These are phyloP conservation scores for Vimba vimba DNA, from an alignment of 2,113 vertebrate genomes.

Conservation along the genomic window DNA sequence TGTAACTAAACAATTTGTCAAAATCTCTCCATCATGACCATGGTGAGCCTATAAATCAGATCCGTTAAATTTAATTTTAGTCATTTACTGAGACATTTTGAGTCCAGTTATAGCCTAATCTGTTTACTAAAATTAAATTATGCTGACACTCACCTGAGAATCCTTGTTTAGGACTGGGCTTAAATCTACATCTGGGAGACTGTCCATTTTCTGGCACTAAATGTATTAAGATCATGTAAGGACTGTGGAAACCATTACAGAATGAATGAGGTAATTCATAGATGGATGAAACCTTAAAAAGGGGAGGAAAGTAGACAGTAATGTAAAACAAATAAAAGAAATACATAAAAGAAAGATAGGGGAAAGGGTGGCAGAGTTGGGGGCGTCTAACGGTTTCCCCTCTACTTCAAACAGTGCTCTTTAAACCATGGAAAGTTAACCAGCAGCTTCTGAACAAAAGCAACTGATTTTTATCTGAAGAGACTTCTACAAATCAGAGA, in stretches of 20 bases:
- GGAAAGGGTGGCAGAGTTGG: conserved; percentile 20
- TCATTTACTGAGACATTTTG: not conserved
- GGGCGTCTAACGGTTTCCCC: conserved; percentile 60
- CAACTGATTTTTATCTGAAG: conserved; percentile 51
- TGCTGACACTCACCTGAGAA: not conserved
- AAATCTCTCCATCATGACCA: not conserved
- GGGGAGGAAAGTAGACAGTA: not conserved
- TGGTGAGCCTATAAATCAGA: not conserved
- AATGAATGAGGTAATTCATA: not conserved
- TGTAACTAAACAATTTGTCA: not conserved
- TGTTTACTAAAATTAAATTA: not conserved
- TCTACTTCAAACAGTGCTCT: conserved; percentile 58
- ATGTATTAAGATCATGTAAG: not conserved
- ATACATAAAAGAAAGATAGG: conserved; percentile 42
- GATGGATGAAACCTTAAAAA: not conserved
- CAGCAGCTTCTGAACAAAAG: conserved; percentile 34
- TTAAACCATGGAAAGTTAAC: conserved; percentile 60
- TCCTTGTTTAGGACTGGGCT: not conserved
- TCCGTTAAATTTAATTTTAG: not conserved
- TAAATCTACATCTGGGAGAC: not conserved
- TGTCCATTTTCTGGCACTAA: not conserved
- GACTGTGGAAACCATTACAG: conserved; percentile 4
- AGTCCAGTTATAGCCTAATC: not conserved
- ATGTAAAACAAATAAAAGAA: conserved; percentile 17
- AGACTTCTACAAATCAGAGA: conserved; percentile 51